These are phyloP conservation scores for Thereva nobilitata DNA, from an alignment of 2,888 invertebrate genomes.

Conservation along the genomic window DNA sequence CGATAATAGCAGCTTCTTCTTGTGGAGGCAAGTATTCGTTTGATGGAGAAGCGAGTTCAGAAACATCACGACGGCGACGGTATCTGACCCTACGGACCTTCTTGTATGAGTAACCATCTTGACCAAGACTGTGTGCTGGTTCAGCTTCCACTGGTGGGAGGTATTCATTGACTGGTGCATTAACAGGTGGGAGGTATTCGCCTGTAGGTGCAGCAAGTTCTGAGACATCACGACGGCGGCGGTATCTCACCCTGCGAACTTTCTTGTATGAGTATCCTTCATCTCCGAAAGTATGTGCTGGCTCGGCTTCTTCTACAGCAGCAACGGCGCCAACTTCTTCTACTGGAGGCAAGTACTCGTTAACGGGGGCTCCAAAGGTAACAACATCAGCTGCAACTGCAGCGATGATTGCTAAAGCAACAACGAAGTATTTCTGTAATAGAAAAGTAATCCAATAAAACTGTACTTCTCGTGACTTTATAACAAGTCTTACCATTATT, in stretches of 20 bases:
- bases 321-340: neutral
- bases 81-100: neutral
- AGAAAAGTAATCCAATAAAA: too few relatives aligned
- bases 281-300: neutral
- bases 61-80: neutral
- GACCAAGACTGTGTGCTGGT: neutral
- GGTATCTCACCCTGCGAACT: too few relatives aligned
- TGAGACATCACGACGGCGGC: neutral
- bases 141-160: neutral
- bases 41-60: neutral
- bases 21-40: neutral
- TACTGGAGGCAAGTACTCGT: neutral
- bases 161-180: neutral
- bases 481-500: too few relatives aligned
- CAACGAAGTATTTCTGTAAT: slow-evolving; percentile 17
- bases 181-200: neutral
- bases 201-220: neutral
- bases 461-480: neutral
- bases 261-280: neutral
- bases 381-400: neutral
- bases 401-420: slow-evolving; percentile 5
- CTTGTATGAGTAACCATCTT: neutral
- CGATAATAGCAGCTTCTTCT: too few relatives aligned
- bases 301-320: neutral
- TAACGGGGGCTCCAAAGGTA: neutral